Base-by-base conservation (phyloP, 2,797 vertebrate species). In the Gallinago solitaria region DNA sequence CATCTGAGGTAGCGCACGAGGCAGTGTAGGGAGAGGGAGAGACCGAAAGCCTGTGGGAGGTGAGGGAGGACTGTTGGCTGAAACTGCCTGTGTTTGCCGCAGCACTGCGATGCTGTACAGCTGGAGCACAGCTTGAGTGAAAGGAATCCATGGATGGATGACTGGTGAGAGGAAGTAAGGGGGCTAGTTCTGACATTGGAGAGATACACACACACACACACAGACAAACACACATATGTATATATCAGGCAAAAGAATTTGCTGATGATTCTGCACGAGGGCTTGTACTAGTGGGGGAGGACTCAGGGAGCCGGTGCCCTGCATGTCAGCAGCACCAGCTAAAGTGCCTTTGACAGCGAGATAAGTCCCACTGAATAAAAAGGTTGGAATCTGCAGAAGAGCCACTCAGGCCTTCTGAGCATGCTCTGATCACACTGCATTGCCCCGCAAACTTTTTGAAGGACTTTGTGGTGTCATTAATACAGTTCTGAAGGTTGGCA, bases 121-220 rank as follows among this genome's bases (percentile, higher is more conserved):
- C 96, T 96, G 95, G 81, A 83, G 94, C 95, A 93, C 95, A 97
- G 93, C 89, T 83, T 96, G 95, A 92, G 79, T 80, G 92, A 96
- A 95, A 95, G 64, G 70, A 88, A 95, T 89, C 94, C 0, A 0
- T 73, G 76, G 41, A 43, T 73, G 78, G 41, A 43, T 88, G 95
- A 76, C 83, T 96, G 90, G 65, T 73, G 79, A 94, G 83, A 93
- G 92, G 90, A 95, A 95, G 89, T 61, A 83, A 77, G 75, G 37
- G 39, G 59, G 32, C 50, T 95, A 59, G 50, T 88, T 91, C 89
- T 95, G 94, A 73, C 85, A 89, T 1, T 78, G 70, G 59, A 92
- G 67, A 63, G 43, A 27, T 16, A 41, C 7, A 43, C 41, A 43
- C 41, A 43, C 39, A 39, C 37, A 37, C 35, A 37, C 35, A 37